A percentile compares a stretch with the other conserved stretches of the same genome.
phyloP scores from a whole-genome alignment of 2,888 invertebrate genomes.

The Phytoseiulus persimilis region DNA sequence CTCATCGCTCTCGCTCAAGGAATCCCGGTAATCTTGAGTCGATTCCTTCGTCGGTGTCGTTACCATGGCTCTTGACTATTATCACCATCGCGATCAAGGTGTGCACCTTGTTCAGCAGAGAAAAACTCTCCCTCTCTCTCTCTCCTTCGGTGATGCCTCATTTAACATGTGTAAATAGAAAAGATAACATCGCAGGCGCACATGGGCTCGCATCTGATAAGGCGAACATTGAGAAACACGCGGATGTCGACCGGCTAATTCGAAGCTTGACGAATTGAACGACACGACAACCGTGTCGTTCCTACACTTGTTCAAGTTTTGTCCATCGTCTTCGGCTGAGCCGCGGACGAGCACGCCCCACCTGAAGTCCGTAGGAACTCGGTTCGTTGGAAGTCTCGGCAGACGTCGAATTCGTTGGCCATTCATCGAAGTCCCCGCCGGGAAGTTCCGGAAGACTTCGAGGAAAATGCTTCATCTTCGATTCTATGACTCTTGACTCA shows the following conservation, averaged over 20 bases:
- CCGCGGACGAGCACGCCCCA: no score
- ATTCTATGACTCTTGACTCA: no score
- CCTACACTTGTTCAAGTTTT: not conserved
- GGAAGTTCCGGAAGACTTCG: no score
- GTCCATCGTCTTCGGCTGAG: no score
- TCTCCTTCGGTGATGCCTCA: not conserved
- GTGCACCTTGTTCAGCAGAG: not conserved
- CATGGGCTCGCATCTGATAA: not conserved
- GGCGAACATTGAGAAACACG: not conserved
- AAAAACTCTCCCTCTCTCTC: not conserved
- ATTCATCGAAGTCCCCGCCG: no score
- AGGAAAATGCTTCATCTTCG: no score
- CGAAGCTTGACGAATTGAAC: not conserved
- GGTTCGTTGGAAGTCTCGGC: no score
- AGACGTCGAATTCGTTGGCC: no score
- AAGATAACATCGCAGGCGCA: not conserved
- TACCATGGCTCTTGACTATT: not conserved
- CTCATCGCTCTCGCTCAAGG: not conserved
- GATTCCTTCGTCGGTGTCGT: not conserved
- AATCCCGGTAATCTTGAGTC: not conserved
- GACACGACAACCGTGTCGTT: not conserved
- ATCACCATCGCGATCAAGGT: not conserved
- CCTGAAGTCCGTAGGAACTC: no score
- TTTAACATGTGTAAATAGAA: conserved; percentile 5
- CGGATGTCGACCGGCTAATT: not conserved